Evolutionary conservation across 1,140 invertebrate genomes (phyloP).

Genomic region (Propsilocerus akamusi): DNA sequence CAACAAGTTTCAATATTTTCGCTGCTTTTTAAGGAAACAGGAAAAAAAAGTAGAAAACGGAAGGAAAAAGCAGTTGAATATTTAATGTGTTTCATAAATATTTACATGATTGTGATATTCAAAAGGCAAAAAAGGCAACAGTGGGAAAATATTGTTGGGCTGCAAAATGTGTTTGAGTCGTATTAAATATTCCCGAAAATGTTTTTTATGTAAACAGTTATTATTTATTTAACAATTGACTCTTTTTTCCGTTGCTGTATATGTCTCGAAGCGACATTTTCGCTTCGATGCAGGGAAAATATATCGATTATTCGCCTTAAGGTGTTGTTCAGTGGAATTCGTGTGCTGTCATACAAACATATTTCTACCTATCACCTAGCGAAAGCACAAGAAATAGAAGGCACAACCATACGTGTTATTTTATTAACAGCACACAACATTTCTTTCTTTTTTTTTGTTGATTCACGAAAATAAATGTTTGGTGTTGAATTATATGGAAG

Average conservation of each 20-base stretch:
- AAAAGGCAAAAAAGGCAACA: not conserved
- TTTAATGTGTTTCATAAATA: constrained; percentile 4
- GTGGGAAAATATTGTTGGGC: not conserved
- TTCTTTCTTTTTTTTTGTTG: not conserved
- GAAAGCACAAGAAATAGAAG: too few relatives aligned
- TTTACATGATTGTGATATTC: constrained; percentile 3
- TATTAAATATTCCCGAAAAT: too few relatives aligned
- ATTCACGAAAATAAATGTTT: constrained; percentile 3
- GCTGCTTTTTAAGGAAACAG: too few relatives aligned
- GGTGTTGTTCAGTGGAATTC: too few relatives aligned
- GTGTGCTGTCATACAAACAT: too few relatives aligned
- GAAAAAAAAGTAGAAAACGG: not conserved
- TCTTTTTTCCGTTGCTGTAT: not conserved
- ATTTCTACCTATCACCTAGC: too few relatives aligned
- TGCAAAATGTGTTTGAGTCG: not conserved
- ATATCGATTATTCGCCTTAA: too few relatives aligned
- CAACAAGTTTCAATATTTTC: too few relatives aligned
- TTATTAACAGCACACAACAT: too few relatives aligned
- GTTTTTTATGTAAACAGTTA: not conserved
- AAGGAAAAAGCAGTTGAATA: not conserved
- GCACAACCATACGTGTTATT: too few relatives aligned
- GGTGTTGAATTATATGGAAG: not conserved
- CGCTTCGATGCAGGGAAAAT: too few relatives aligned
- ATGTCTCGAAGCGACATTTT: too few relatives aligned
- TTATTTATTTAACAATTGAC: constrained; percentile 3